Base-by-base conservation (phyloP, 2,888 invertebrate species). In the Agonopterix arenella region DNA sequence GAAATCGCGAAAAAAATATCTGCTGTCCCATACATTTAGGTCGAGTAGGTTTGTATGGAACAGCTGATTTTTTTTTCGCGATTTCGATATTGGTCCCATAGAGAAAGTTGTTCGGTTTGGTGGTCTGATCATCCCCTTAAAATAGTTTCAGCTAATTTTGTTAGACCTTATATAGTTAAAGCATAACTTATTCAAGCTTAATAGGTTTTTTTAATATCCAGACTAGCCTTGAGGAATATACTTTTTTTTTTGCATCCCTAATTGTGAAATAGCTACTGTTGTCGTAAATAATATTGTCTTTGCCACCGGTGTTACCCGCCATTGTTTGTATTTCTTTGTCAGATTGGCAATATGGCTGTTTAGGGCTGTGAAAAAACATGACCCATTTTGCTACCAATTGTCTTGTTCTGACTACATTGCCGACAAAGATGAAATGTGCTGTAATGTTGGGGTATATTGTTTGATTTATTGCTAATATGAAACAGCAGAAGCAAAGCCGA, bases 291-390 rank as follows among this genome's bases (percentile, higher is more conserved):
- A 73, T 77, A 78, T 74, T 73, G 73, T 73, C 64, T 72, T 63
- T 66, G 56, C 86, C 84, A 86, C 88, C 75, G 82, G 86, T 86
- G 75, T 88, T 88, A 84, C 79, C 59, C 68, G 57, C 55, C 59
- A 72, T 82, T 83, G 80, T 82, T 68, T 66, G 55, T 59, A 46
- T 55, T 43, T 59, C 68, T 67, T 76, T 77, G 75, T 78, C 50
- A 57, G 61, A 70, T 80, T 80, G 65, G 76, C 78, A 75, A 78
- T 64, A 56, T 44, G 28, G 52, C 53, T 46, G 54, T 54, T 58
- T 56, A 62, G 60, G 62, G 56, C 58, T 36, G 48, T 54, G 55
- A 63, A 76, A 76, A 75, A 79, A 76, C 66, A 64, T 74, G 73
- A 68, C 70, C 76, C 73, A 76, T 80, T 77, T 76, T 65, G 55